These are phyloP conservation scores for Mizuhopecten yessoensis DNA, from an alignment of 1,140 invertebrate species.

Conservation along the genomic window DNA sequence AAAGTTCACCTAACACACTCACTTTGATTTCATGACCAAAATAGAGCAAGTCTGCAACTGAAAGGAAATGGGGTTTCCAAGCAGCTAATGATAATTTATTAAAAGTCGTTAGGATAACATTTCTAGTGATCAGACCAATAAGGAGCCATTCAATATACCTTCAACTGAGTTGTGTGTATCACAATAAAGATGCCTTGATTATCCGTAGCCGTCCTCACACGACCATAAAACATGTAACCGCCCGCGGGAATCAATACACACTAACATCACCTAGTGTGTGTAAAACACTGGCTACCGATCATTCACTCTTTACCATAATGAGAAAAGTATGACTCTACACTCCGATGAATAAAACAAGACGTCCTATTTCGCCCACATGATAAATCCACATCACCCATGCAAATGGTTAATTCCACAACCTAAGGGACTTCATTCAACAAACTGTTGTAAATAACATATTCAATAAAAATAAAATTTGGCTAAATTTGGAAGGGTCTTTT, in stretches of 20 bases:
- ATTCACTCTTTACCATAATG: not conserved
- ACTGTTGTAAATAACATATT: no score
- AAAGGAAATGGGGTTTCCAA: conserved; percentile 22
- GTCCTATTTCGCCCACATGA: not conserved
- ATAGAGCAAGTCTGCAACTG: not conserved
- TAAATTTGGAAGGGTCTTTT: no score
- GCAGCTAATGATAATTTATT: conserved; percentile 17
- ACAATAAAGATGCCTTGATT: not conserved
- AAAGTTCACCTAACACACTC: conserved; percentile 22
- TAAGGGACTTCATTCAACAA: no score
- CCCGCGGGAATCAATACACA: not conserved
- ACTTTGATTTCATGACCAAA: conserved; percentile 1
- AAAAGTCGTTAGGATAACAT: conserved; percentile 30
- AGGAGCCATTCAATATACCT: conserved; percentile 29
- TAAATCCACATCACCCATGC: no score
- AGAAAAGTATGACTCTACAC: not conserved
- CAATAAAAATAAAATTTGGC: no score
- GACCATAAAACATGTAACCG: not conserved
- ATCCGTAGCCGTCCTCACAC: not conserved
- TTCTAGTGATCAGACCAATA: conserved; percentile 1
- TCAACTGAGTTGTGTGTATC: not conserved
- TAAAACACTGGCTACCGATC: no score
- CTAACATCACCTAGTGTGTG: not conserved
- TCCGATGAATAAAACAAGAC: not conserved
- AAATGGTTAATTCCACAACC: no score